Percentiles rank a stretch among this genome's conserved stretches.
These are phyloP conservation scores for Strigamia transsilvanica DNA, from an alignment of 2,888 invertebrate species.

Conservation along the genomic window DNA sequence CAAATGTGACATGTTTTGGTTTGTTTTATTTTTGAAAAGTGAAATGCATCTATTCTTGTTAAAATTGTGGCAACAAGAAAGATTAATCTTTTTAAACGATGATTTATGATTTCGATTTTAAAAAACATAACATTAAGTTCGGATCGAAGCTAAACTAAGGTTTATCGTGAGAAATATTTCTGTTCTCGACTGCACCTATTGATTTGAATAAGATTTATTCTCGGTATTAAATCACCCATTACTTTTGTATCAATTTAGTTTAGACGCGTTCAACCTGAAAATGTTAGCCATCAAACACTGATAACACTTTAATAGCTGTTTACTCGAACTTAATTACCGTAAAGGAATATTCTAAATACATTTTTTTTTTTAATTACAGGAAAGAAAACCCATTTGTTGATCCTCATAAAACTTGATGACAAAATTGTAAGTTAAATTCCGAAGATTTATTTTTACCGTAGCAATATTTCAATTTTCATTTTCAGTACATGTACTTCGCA, in stretches of 20 bases:
- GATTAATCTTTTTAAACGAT: no score
- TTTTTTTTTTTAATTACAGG: neutral
- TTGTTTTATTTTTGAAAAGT: no score
- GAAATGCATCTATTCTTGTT: no score
- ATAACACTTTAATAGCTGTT: neutral
- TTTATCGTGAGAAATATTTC: no score
- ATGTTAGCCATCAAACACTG: neutral
- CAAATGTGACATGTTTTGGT: no score
- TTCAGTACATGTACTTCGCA: no score
- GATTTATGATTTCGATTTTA: no score
- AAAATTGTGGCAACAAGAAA: no score
- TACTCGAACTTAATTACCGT: neutral
- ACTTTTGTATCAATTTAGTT: neutral
- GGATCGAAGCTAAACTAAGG: no score
- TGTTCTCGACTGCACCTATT: no score
- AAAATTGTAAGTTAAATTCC: neutral
- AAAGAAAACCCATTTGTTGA: neutral
- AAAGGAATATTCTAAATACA: neutral
- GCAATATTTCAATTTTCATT: neutral
- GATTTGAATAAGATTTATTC: no score
- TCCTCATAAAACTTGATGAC: neutral
- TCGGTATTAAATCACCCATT: neutral
- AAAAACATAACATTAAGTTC: no score
- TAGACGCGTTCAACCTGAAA: neutral
- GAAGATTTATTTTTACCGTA: neutral